Conservation (phyloP, 2,113 vertebrate species). For the Sciurus niger region DNA sequence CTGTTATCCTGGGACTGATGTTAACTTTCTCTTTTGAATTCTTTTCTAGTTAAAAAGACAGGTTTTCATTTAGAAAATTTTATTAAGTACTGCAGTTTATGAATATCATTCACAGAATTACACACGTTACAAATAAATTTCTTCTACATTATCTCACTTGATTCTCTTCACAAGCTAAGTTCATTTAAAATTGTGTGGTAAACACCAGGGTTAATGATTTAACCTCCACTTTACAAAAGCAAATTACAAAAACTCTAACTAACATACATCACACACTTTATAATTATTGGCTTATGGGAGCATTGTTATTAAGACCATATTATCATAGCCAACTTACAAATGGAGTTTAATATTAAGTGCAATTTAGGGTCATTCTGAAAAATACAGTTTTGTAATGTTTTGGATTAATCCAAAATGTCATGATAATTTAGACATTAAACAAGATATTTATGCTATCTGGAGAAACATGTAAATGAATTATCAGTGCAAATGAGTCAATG, state of each 20-base stretch:
- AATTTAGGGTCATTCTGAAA: neutral
- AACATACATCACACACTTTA: slow-evolving; percentile 41
- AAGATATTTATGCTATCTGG: neutral
- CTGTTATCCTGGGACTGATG: rapidly evolving
- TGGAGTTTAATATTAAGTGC: slow-evolving; percentile 45
- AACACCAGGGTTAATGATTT: slow-evolving; percentile 77
- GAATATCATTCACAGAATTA: neutral
- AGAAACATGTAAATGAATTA: neutral
- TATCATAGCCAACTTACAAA: slow-evolving; percentile 57
- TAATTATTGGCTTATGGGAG: slow-evolving; percentile 66
- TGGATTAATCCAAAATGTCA: neutral
- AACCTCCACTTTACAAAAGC: slow-evolving; percentile 69
- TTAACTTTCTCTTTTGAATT: neutral
- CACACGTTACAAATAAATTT: neutral
- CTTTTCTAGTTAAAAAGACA: neutral
- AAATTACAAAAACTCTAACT: slow-evolving; percentile 69
- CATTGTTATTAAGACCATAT: slow-evolving; percentile 60
- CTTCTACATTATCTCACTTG: slow-evolving; percentile 16
- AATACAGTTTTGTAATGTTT: neutral
- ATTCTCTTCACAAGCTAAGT: slow-evolving; percentile 57
- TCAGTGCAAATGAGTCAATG: slow-evolving; percentile 15
- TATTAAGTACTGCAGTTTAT: slow-evolving; percentile 4
- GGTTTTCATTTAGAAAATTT: neutral
- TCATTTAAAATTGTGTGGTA: slow-evolving; percentile 54
- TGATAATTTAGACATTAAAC: slow-evolving; percentile 34